These are phyloP conservation scores for Myocastor coypus DNA, from an alignment of 2,113 vertebrate species.

Conservation along the genomic window DNA sequence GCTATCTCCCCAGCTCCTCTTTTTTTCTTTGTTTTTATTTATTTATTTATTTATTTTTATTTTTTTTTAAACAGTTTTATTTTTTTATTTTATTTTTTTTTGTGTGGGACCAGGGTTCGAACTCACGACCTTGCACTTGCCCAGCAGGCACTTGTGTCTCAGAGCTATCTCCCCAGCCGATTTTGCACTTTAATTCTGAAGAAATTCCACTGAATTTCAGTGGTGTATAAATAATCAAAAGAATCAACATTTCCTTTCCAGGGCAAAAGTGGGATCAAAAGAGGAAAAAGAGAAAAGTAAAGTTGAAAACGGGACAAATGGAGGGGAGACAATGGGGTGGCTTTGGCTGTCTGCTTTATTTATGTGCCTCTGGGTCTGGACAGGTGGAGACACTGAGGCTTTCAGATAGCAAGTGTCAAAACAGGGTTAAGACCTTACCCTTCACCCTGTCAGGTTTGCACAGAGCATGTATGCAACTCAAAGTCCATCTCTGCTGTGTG, in stretches of 20 bases:
- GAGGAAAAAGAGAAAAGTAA: background rate
- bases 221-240: background rate
- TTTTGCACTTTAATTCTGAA: conserved; percentile 4
- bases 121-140: too few species aligned
- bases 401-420: accelerated
- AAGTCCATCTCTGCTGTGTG: too few species aligned
- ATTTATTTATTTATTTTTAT: too few species aligned
- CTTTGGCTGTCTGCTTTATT: accelerated
- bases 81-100: too few species aligned
- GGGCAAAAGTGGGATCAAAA: too few species aligned
- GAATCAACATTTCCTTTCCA: background rate
- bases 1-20: too few species aligned
- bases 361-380: background rate
- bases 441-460: accelerated
- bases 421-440: accelerated
- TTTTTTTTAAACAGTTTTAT: too few species aligned
- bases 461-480: accelerated
- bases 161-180: too few species aligned
- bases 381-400: background rate
- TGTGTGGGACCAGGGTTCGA: too few species aligned
- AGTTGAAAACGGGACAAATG: accelerated
- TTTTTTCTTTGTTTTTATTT: too few species aligned
- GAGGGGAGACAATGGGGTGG: accelerated
- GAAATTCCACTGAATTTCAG: background rate
- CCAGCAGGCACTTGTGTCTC: too few species aligned